Conservation (phyloP, 2,113 vertebrate species). For the Mesoclemmys tuberculata region DNA sequence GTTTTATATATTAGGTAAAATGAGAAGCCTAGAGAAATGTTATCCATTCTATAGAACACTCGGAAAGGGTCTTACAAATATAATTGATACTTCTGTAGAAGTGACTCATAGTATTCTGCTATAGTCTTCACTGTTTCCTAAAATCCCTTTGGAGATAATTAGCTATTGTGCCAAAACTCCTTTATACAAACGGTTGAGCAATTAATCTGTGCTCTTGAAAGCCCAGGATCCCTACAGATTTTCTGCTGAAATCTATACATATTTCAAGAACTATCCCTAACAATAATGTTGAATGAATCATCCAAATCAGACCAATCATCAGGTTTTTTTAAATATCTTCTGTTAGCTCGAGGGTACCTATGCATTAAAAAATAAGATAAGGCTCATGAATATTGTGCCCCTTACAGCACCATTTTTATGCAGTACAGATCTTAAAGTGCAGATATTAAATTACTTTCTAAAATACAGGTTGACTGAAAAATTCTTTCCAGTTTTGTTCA, state of each 20-base stretch:
- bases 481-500: conserved; percentile 17
- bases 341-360: conserved; percentile 27
- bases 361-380: conserved; percentile 17
- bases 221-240: background rate
- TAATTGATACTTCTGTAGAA: conserved; percentile 13
- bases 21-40: background rate
- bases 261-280: conserved; percentile 9
- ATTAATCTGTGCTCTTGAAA: conserved; percentile 60
- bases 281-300: conserved; percentile 36
- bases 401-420: background rate
- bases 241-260: conserved; percentile 38
- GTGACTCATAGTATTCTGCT: conserved; percentile 25
- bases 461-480: background rate
- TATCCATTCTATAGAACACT: background rate
- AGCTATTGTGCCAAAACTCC: conserved; percentile 50
- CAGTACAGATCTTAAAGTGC: background rate
- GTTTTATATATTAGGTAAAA: background rate
- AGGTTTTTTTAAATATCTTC: conserved; percentile 11
- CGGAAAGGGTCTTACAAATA: background rate
- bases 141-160: conserved; percentile 55
- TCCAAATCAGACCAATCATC: background rate
- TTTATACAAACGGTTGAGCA: conserved; percentile 49
- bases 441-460: conserved; percentile 9
- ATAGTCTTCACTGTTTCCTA: conserved; percentile 45
- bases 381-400: conserved; percentile 14